Base-by-base conservation (phyloP, 2,888 invertebrate species). In the Allophyes oxyacanthae region DNA sequence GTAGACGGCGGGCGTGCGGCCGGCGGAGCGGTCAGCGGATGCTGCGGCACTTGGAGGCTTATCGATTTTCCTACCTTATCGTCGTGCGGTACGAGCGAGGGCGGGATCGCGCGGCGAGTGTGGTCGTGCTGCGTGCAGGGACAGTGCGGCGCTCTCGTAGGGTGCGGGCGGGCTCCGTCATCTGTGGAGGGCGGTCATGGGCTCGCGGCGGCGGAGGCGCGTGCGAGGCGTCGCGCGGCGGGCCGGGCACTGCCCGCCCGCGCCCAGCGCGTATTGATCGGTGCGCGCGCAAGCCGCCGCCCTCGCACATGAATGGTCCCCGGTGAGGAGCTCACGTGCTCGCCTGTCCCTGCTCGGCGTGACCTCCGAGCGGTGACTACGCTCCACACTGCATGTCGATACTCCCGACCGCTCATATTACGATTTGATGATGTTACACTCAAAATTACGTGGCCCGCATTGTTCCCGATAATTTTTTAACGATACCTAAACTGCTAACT, bases 111-210 rank as follows among this genome's bases (percentile, higher is more conserved):
- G 83, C 81, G 80, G 82, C 79, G 80, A 78, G 79, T 69, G 73
- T 75, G 84, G 75, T 87, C 85, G 88, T 85, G 86, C 84, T 85
- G 87, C 86, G 81, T 79, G 83, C 82, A 83, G 89, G 88, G 87
- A 75, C 80, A 77, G 79, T 77, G 83, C 79, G 78, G 83, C 82
- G 84, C 79, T 81, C 81, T 87, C 76, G 87, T 78, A 77, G 84
- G 87, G 85, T 83, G 87, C 87, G 87, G 91, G 85, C 88, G 91
- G 93, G 92, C 90, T 91, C 91, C 94, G 94, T 94, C 94, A 91
- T 92, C 91, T 94, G 92, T 91, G 89, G 86, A 83, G 86, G 89
- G 90, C 88, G 89, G 87, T 86, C 90, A 91, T 92, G 91, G 85
- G 89, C 81, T 83, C 83, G 83, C 83, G 79, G 70, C 75, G 77